phyloP scores from a whole-genome alignment of 2,888 invertebrate genomes.

The Tenthredo scrophulariae region DNA sequence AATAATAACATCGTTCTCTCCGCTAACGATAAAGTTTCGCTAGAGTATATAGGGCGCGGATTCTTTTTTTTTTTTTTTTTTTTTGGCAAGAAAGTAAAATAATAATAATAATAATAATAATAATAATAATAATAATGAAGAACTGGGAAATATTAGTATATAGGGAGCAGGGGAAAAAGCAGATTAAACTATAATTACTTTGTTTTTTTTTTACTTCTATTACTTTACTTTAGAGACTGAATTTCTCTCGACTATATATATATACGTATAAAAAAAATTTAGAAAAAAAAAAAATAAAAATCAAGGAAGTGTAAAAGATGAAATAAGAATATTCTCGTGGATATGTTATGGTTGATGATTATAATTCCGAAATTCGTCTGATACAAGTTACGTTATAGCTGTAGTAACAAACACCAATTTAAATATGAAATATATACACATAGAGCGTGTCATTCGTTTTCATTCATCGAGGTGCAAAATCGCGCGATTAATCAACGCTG shows the following conservation, averaged over 20 bases:
- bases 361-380: neutral
- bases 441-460: no score
- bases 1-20: neutral
- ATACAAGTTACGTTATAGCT: neutral
- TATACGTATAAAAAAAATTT: neutral
- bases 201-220: neutral
- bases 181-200: conserved; percentile 21
- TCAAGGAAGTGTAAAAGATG: neutral
- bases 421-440: neutral
- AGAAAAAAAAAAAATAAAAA: neutral
- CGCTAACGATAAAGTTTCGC: neutral
- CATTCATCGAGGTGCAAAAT: neutral
- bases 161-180: neutral
- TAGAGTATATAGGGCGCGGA: neutral
- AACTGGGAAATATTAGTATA: no score
- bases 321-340: neutral
- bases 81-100: neutral
- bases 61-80: neutral
- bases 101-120: no score
- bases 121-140: no score
- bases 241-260: neutral
- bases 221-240: neutral
- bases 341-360: neutral
- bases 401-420: neutral
- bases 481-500: neutral